Evolutionary conservation across 2,113 vertebrate genomes (phyloP).

Genomic region (Eclectus roratus): DNA sequence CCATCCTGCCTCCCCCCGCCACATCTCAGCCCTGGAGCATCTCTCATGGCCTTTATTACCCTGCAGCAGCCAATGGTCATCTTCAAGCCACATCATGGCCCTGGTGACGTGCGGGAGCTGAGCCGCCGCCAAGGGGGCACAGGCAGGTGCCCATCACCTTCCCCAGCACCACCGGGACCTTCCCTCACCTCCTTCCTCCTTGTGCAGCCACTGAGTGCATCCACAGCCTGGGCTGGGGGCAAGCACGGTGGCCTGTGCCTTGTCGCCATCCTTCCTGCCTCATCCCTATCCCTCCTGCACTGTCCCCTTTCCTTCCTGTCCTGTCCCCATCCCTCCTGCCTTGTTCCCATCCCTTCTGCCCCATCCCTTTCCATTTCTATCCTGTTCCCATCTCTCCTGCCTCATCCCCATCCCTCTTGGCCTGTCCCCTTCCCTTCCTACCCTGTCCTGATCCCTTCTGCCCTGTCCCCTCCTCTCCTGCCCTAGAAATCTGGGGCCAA

Average conservation of each 20-base stretch:
- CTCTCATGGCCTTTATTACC: neutral
- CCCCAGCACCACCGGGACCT: neutral
- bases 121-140: fast-evolving
- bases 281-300: neutral
- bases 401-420: no score
- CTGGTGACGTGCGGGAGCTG: fast-evolving
- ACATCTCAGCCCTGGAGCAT: neutral
- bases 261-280: neutral
- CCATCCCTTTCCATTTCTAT: no score
- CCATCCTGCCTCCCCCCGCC: neutral
- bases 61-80: neutral
- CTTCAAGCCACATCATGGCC: neutral
- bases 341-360: neutral
- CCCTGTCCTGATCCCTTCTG: neutral
- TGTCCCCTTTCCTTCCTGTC: neutral
- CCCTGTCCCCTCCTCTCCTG: no score
- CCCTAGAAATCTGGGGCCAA: neutral
- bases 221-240: neutral
- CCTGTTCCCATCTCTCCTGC: neutral
- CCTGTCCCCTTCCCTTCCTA: neutral
- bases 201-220: neutral
- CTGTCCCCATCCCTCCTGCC: neutral
- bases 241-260: no score
- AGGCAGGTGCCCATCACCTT: no score
- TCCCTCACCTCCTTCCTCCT: neutral